Base-by-base conservation (phyloP, 1,140 invertebrate species). In the Bradynema listronoti region DNA sequence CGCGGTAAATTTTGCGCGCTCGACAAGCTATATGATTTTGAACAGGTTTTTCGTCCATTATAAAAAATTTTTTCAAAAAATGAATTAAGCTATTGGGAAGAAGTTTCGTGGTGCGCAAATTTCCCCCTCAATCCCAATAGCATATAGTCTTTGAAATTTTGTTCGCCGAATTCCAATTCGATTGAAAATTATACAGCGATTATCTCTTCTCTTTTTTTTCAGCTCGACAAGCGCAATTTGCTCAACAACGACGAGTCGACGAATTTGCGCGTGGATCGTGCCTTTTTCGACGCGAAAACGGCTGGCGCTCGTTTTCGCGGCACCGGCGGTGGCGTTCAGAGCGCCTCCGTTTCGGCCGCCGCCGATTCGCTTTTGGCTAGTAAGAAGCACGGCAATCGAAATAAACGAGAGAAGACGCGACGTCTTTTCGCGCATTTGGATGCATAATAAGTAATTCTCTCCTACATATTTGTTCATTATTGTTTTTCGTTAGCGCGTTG, bases 211-310 rank as follows among this genome's bases (percentile, higher is more conserved):
- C n/a, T n/a, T n/a, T n/a, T n/a, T 27, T 73, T 69, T 56, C 32
- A 72, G 65, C 33, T 72, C 32, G 41, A 58, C 5, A 66, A 58
- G 16, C 45, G 64, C 4, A 63, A 68, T 30, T 46, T 66, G 22
- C 52, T 72, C 6, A 41, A 57, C 45, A 56, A 60, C 5, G 54
- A 47, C 25, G 49, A 49, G 25, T 11, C n/a, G 4, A 49, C 24
- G 7, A 49, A 51, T 16, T 60, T 63, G 27, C 45, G 53, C 32
- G 45, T 81, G n/a, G 79, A 81, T 54, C 71, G 65, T 59, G 72
- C 69, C 41, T 81, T 81, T 57, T 87, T 87, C 65, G 66, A 78
- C 36, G 72, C 78, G 27, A 68, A 73, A 7, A 63, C 22, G 14
- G 65, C 71, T 5, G 78, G 78, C 29, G 73, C 79, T 51, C 83